Base-by-base conservation (phyloP, 2,888 invertebrate species). In the Germaria angustata region DNA sequence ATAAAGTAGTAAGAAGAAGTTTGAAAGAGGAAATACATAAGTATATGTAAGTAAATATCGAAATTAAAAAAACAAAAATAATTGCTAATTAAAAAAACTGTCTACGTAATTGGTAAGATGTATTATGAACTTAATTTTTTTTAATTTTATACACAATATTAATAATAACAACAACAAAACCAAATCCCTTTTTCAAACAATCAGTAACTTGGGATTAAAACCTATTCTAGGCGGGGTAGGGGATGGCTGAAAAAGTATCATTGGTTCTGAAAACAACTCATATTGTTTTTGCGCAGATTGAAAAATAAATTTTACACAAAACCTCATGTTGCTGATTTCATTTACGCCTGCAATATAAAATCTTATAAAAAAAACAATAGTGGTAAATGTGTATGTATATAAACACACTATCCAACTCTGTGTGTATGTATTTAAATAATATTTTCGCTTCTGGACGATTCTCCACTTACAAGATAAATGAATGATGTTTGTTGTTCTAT, bases 291-390 rank as follows among this genome's bases (percentile, higher is more conserved):
- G 11, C 2, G 11, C 20, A 59, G n/a, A 39, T 11, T 13, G 1
- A 28, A 53, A 53, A 53, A 32, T 20, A 8, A 9, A 55, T 55
- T 55, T 32, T 15, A 17, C 28, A 63, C 61, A 15, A n/a, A n/a
- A 28, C n/a, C 39, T 13, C 39, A 13, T n/a, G 13, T 13, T 39
- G 6, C 46, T n/a, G n/a, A n/a, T n/a, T n/a, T n/a, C n/a, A n/a
- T n/a, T n/a, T n/a, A n/a, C 49, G 7, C 32, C n/a, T 36, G 66
- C n/a, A 32, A 32, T 49, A 49, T 65, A 49, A 49, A 65, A 65
- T 66, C 24, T 34, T 15, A 66, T 66, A 66, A 49, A 51, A 51
- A 22, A 44, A 63, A 28, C 15, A 24, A 24, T 39, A 24, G 36
- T 5, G n/a, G 22, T 51, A 51, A 51, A 63, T 28, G 5, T 15